These are phyloP conservation scores for Gryllus bimaculatus DNA, from an alignment of 1,140 invertebrate genomes.

Conservation along the genomic window DNA sequence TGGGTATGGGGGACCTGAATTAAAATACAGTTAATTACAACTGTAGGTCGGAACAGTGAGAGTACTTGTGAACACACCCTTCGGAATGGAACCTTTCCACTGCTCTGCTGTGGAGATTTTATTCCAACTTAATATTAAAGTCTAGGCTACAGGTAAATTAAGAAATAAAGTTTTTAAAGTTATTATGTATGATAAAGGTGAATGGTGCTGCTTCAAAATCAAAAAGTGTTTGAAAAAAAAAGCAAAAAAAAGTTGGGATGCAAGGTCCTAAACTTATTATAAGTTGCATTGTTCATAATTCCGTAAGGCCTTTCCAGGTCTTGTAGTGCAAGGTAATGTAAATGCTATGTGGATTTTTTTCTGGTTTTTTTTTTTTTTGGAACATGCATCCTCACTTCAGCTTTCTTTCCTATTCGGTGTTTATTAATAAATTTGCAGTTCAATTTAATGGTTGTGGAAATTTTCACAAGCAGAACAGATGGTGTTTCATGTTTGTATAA, in stretches of 20 bases:
- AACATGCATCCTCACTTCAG: background rate
- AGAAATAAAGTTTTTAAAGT: background rate
- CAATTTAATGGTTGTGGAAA: background rate
- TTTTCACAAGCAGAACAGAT: background rate
- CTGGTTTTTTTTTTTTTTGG: too few species aligned
- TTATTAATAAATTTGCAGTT: background rate
- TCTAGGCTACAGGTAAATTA: conserved; percentile 10
- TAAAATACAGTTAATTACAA: conserved; percentile 11
- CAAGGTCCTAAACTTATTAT: background rate
- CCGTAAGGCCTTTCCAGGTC: too few species aligned
- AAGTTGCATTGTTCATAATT: too few species aligned
- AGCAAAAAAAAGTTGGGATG: background rate
- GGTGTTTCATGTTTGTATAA: background rate
- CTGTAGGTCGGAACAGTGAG: conserved; percentile 13
- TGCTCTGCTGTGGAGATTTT: background rate
- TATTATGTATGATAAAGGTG: conserved; percentile 11
- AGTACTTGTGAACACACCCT: conserved; percentile 14
- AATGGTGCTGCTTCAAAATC: conserved; percentile 17
- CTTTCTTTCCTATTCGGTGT: background rate
- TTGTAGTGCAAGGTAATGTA: background rate
- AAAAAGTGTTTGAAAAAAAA: background rate
- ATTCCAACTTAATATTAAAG: conserved; percentile 12
- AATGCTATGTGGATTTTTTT: background rate
- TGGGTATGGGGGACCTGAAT: background rate
- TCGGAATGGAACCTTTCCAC: conserved; percentile 7